Conservation (phyloP, 1,140 invertebrate genomes). For the Phthorimaea operculella region DNA sequence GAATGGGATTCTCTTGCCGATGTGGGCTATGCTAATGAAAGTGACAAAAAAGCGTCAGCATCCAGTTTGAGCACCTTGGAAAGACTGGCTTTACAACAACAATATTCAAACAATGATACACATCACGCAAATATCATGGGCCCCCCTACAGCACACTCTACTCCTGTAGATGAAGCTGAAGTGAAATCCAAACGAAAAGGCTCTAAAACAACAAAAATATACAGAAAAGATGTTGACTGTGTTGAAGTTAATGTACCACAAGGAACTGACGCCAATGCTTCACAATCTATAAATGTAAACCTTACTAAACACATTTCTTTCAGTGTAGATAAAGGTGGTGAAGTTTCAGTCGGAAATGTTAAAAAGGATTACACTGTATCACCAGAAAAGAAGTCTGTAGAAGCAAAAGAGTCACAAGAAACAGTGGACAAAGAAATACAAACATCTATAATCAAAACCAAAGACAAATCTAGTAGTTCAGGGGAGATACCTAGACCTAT, state of each 20-base stretch:
- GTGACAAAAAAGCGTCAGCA: constrained; percentile 51
- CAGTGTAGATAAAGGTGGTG: constrained; percentile 53
- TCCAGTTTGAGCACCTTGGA: constrained; percentile 70
- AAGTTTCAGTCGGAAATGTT: constrained; percentile 33
- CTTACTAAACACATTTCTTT: constrained; percentile 60
- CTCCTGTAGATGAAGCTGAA: constrained; percentile 43
- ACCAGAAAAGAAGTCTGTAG: constrained; percentile 34
- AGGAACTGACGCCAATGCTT: constrained; percentile 22
- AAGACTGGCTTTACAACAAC: constrained; percentile 66
- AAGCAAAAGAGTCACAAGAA: constrained; percentile 22
- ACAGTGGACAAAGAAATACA: constrained; percentile 60
- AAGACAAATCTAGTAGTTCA: constrained; percentile 21
- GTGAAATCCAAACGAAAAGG: constrained; percentile 41
- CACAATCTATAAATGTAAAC: constrained; percentile 49
- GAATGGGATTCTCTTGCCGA: constrained; percentile 84
- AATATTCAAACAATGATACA: constrained; percentile 53
- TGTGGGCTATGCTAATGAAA: constrained; percentile 75
- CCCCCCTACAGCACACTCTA: constrained; percentile 58
- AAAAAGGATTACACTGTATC: constrained; percentile 36
- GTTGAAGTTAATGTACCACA: constrained; percentile 50
- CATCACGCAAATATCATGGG: constrained; percentile 40
- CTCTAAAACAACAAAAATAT: constrained; percentile 43
- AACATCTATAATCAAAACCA: constrained; percentile 37
- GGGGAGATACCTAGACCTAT: constrained; percentile 11
- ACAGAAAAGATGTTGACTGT: constrained; percentile 47